Evolutionary conservation across 53 echinoderm and acorn worm species (phyloP).

Genomic region (Holothuria scabra): DNA sequence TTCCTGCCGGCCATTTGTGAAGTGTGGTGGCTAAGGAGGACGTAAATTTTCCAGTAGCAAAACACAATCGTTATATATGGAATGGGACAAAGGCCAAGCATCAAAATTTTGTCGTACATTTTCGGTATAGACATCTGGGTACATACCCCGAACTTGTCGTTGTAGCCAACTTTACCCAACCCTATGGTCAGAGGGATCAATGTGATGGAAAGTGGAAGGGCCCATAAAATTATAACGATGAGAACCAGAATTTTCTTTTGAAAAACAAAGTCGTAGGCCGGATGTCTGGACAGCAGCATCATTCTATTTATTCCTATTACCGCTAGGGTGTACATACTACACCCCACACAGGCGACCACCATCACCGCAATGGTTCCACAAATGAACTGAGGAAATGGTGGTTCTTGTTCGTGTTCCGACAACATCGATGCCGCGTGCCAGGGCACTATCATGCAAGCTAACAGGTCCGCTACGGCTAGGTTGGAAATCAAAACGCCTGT

Average conservation of each 20-base stretch:
- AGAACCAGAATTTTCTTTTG: conserved; percentile 19
- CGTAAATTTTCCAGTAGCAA: conserved; percentile 28
- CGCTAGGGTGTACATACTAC: conserved; percentile 72
- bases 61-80: conserved; percentile 25
- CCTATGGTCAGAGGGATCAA: conserved; percentile 35
- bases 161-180: conserved; percentile 66
- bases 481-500: conserved; percentile 76
- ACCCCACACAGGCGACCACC: conserved; percentile 54
- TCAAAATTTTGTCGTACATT: conserved; percentile 39
- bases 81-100: conserved; percentile 30
- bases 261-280: conserved; percentile 8
- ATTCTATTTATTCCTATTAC: conserved; percentile 65
- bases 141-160: conserved; percentile 58
- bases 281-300: conserved; percentile 57
- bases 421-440: conserved; percentile 59
- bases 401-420: not conserved
- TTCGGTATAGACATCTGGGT: conserved; percentile 38
- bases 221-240: conserved; percentile 31
- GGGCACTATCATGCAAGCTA: conserved; percentile 60
- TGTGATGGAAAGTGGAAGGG: conserved; percentile 42
- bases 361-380: conserved; percentile 53
- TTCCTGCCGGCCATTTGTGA: not conserved
- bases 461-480: conserved; percentile 68
- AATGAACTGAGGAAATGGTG: conserved; percentile 51
- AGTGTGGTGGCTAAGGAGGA: not conserved